Base-by-base conservation (phyloP, 1,140 invertebrate genomes). In the Lepidostoma basale region DNA sequence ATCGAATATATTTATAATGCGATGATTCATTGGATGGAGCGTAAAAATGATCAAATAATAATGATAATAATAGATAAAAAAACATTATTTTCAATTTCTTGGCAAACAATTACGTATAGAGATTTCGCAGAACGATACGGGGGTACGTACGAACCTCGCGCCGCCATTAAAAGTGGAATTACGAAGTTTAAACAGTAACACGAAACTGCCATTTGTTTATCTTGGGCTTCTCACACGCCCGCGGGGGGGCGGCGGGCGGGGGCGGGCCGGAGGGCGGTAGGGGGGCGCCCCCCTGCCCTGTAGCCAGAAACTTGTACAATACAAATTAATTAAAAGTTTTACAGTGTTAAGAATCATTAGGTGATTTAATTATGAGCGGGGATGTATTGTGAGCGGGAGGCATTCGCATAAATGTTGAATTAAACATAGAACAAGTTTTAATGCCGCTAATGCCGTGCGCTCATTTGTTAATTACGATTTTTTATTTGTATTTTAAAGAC, bases 181-280 rank as follows among this genome's bases (percentile, higher is more conserved):
- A 73, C 67, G 62, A 73, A 73, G 70, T 73, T 73, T 73, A 73
- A 73, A 73, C 70, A 73, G 70, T 73, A 73, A 73, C 70, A 73
- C 70, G 70, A 73, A 69, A 73, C 70, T 69, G 70, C 67, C 70
- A 73, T 73, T 73, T 73, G 70, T 73, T 73, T 73, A 73, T 73
- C 70, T 73, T 73, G 67, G 67, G 70, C 65, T 73, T 66, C 70
- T 73, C 70, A 73, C 70, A 73, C 67, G 70, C 42, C 56, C 36
- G 54, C 54, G 54, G 33, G 54, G 36, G 12, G 54, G 33, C 16
- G 14, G 9, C 18, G 54, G n/a, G 33, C 16, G 3, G 23, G 49
- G 49, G 12, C n/a, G 76, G 74, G 76, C 20, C 75, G 76, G 75
- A 58, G 74, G 73, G 76, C 70, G 73, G 74, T 40, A 59, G 72